Evolutionary conservation across 2,797 vertebrate species (phyloP), one percentile per base, ranked within the genome.

Genomic region (Oryzias sinensis): DNA sequence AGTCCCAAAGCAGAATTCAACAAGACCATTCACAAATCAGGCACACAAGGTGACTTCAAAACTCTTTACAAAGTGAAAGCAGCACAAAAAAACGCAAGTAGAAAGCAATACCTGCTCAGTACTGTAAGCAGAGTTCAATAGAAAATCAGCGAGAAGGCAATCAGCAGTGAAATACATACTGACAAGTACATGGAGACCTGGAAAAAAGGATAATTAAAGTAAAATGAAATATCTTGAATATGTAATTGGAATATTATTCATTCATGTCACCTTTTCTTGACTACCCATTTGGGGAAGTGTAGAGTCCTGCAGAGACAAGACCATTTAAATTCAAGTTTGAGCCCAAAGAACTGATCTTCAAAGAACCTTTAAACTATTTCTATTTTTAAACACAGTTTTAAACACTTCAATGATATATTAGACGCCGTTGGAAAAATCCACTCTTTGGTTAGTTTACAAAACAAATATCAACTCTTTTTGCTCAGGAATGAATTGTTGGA

Each of bases 111-210:
- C 50, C 40, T 44, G 27, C 45, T 62, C 47, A 45, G 15, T 16
- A 4, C 52, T 15, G 16, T 16, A 1, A 16, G 0, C 27, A 45
- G 17, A 29, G 15, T 43, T 15, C 9, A 18, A 45, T 42, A 42
- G 2, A 59, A 20, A 13, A 25, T 46, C 41, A 59, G 40, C 47
- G 37, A 42, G 27, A 62, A 44, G 6, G 13, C 48, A 56, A 24
- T 13, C 14, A 43, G 41, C 14, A 59, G 25, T 51, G 59, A 33
- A 40, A 53, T 25, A 41, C 43, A 6, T 14, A 46, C 24, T 29
- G 25, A 44, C 25, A 44, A n/a, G 27, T 18, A 13, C 13, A 11
- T 6, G 46, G 14, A 25, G 25, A n/a, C 33, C 14, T 43, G 47
- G 17, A 46, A 15, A 53, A 25, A 11, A 17, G 33, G 9, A 37